Evolutionary conservation across 2,113 vertebrate genomes (phyloP).

Genomic region (Perca schrenkii): DNA sequence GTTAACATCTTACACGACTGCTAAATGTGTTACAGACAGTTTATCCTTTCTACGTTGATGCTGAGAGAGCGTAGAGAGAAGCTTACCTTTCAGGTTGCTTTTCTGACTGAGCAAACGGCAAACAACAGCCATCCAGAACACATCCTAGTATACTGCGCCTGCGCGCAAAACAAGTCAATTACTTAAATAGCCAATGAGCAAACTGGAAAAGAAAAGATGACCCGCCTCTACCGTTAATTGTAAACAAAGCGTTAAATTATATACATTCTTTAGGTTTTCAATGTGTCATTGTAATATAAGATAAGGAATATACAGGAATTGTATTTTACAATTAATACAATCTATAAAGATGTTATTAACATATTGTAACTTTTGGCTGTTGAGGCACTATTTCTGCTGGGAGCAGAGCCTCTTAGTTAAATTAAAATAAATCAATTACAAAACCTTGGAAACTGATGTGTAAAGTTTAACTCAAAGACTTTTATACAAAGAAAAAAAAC

Average conservation of each 20-base stretch:
- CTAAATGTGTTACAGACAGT: not conserved
- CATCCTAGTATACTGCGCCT: constrained; percentile 55
- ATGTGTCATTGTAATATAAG: not conserved
- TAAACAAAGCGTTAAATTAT: constrained; percentile 48
- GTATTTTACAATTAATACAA: not conserved
- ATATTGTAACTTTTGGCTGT: not conserved
- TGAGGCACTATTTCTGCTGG: not conserved
- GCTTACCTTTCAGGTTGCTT: constrained; percentile 56
- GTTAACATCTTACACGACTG: not conserved
- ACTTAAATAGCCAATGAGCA: constrained; percentile 55
- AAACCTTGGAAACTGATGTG: not conserved
- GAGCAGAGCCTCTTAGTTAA: not conserved
- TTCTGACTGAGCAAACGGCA: not conserved
- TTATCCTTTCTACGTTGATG: not conserved
- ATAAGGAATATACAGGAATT: not conserved
- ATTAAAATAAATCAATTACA: not conserved
- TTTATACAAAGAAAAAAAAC: not conserved
- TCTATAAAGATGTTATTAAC: not conserved
- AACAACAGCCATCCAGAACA: not conserved
- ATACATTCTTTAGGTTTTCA: not conserved
- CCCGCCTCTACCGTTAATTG: constrained; percentile 41
- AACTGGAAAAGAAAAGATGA: not conserved
- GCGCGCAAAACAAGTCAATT: constrained; percentile 42
- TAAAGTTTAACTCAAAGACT: not conserved
- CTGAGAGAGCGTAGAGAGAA: accelerated